Evolutionary conservation across 2,888 invertebrate genomes (phyloP).

Genomic region (Siphonodentalium dalli): DNA sequence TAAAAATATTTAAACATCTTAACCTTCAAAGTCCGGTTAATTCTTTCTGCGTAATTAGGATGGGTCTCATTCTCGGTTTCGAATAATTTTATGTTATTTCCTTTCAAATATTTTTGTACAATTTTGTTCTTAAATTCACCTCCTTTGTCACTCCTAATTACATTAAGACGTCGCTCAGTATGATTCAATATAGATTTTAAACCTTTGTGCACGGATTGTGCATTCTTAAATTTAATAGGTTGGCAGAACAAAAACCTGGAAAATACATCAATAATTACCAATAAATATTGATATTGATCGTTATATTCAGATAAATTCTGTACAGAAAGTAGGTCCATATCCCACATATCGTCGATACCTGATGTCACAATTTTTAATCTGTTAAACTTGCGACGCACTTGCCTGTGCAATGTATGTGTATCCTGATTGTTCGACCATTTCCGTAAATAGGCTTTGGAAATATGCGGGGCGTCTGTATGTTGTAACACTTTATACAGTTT

Average conservation of each 20-base stretch:
- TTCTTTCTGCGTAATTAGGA: conserved; percentile 10
- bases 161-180: conserved; percentile 4
- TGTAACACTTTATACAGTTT: too few relatives aligned
- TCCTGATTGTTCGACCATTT: conserved; percentile 22
- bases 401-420: conserved; percentile 15
- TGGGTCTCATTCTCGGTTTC: conserved; percentile 14
- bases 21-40: conserved; percentile 9
- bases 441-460: too few relatives aligned
- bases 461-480: too few relatives aligned
- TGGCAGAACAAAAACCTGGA: conserved; percentile 2
- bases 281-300: conserved; percentile 11
- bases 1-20: conserved; percentile 7
- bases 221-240: conserved; percentile 9
- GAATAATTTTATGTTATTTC: conserved; percentile 7
- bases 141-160: conserved; percentile 12
- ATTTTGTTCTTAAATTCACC: conserved; percentile 9
- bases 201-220: conserved; percentile 11
- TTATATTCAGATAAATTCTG: conserved; percentile 8
- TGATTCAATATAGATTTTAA: conserved; percentile 12
- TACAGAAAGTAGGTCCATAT: conserved; percentile 9
- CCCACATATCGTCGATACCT: conserved; percentile 1
- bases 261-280: conserved; percentile 13
- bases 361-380: conserved; percentile 12
- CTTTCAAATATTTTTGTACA: conserved; percentile 6
- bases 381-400: conserved; percentile 13